Percentiles rank a stretch among this genome's conserved stretches.
Evolutionary conservation across 2,888 invertebrate genomes (phyloP).

Genomic region (Caenorhabditis sinica): DNA sequence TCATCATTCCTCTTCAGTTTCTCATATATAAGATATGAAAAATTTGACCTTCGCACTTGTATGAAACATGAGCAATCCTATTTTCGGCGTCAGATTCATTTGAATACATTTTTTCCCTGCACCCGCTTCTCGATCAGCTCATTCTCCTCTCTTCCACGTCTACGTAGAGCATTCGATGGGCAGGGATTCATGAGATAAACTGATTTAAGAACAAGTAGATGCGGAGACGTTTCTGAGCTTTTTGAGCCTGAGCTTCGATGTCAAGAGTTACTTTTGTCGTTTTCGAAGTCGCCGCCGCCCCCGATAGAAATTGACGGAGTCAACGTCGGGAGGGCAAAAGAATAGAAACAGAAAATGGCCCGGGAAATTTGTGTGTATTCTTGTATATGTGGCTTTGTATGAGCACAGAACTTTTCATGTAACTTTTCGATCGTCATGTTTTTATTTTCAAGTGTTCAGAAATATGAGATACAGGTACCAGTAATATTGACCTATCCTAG

Average conservation of each 20-base stretch:
- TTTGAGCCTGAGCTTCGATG: constrained; percentile 56
- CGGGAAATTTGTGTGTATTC: constrained; percentile 42
- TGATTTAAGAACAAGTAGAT: constrained; percentile 64
- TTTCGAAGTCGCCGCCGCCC: constrained; percentile 32
- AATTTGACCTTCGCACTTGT: constrained; percentile 2
- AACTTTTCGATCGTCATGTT: not conserved
- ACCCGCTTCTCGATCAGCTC: constrained; percentile 35
- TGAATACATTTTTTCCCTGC: constrained; percentile 6
- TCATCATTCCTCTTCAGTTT: not conserved
- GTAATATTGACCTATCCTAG: too few species aligned
- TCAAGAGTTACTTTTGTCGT: constrained; percentile 49
- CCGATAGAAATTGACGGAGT: constrained; percentile 30
- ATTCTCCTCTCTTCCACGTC: not conserved
- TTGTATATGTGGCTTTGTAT: not conserved
- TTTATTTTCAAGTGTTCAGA: too few species aligned
- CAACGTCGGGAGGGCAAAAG: not conserved
- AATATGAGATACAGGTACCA: too few species aligned
- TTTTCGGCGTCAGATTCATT: constrained; percentile 2
- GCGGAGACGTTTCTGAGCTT: constrained; percentile 26
- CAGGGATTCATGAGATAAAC: constrained; percentile 56
- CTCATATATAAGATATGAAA: constrained; percentile 10
- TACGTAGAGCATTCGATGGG: constrained; percentile 39
- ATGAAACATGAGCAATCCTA: constrained; percentile 6
- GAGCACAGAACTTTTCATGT: not conserved
- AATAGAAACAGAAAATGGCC: constrained; percentile 36